These are phyloP conservation scores for Chiridota heheva DNA, from an alignment of 35 echinoderm and acorn worm species.

Conservation along the genomic window DNA sequence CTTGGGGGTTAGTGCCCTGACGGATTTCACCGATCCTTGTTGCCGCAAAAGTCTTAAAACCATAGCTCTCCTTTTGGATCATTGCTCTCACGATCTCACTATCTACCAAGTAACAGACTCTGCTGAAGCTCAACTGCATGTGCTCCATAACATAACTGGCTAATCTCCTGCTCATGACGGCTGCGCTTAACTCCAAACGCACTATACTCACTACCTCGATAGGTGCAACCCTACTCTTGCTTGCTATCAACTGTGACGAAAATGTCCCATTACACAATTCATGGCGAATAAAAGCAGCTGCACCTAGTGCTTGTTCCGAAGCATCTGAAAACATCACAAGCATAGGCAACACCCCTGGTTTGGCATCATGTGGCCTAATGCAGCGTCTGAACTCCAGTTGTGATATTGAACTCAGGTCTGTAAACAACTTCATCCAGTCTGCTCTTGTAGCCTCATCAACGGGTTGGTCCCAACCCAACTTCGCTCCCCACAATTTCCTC, in stretches of 20 bases:
- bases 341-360: neutral
- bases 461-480: conserved; percentile 54
- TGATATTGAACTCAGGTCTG: conserved; percentile 4
- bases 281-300: conserved; percentile 32
- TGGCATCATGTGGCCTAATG: conserved; percentile 22
- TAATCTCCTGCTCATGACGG: conserved; percentile 32
- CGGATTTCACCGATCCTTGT: conserved; percentile 59
- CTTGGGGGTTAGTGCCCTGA: conserved; percentile 22
- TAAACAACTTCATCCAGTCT: conserved; percentile 43
- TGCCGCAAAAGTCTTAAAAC: conserved; percentile 59
- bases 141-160: conserved; percentile 34
- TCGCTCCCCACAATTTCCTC: conserved; percentile 42
- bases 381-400: conserved; percentile 33
- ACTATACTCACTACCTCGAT: conserved; percentile 49
- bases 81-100: conserved; percentile 58
- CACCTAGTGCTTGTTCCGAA: conserved; percentile 49
- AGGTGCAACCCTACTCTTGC: conserved; percentile 54
- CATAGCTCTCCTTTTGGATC: conserved; percentile 66
- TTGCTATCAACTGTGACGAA: conserved; percentile 15
- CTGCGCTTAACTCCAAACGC: conserved; percentile 51
- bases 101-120: conserved; percentile 53
- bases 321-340: conserved; percentile 58
- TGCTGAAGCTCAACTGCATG: conserved; percentile 19
- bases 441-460: neutral
- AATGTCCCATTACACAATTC: neutral